These are phyloP conservation scores for Plecotus auritus DNA, from an alignment of 2,113 vertebrate species.

Conservation along the genomic window DNA sequence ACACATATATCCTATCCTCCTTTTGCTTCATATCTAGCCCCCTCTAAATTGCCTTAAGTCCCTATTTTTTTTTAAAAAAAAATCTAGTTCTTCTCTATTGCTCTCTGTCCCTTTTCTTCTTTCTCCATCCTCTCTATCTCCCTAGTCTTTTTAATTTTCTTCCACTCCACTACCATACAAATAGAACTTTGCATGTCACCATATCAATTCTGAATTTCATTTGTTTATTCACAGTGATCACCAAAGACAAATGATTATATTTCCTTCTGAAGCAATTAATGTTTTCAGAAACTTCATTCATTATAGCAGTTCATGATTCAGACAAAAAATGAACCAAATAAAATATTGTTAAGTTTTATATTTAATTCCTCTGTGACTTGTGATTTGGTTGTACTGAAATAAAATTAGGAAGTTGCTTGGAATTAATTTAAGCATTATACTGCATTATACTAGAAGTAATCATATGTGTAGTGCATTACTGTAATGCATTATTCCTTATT, in stretches of 20 bases:
- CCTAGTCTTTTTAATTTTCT: not conserved
- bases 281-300: slow-evolving; percentile 45
- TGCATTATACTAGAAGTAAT: slow-evolving; percentile 61
- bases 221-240: slow-evolving; percentile 28
- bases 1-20: slow-evolving; percentile 11
- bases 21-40: not conserved
- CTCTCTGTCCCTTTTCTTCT: not conserved
- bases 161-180: not conserved
- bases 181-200: not conserved
- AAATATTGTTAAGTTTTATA: slow-evolving; percentile 54
- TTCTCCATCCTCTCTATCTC: not conserved
- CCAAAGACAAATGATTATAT: slow-evolving; percentile 47
- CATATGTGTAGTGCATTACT: slow-evolving; percentile 50
- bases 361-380: slow-evolving; percentile 45
- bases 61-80: not conserved
- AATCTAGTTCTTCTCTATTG: not conserved
- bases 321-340: slow-evolving; percentile 53
- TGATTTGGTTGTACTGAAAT: slow-evolving; percentile 52
- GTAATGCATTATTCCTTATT: slow-evolving; percentile 57
- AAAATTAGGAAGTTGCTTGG: slow-evolving; percentile 67
- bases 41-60: not conserved
- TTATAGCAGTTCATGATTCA: slow-evolving; percentile 52
- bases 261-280: slow-evolving; percentile 44
- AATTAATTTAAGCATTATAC: slow-evolving; percentile 67
- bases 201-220: not conserved